phyloP scores from a whole-genome alignment of 2,797 vertebrate genomes.

The Cirrhinus molitorella region DNA sequence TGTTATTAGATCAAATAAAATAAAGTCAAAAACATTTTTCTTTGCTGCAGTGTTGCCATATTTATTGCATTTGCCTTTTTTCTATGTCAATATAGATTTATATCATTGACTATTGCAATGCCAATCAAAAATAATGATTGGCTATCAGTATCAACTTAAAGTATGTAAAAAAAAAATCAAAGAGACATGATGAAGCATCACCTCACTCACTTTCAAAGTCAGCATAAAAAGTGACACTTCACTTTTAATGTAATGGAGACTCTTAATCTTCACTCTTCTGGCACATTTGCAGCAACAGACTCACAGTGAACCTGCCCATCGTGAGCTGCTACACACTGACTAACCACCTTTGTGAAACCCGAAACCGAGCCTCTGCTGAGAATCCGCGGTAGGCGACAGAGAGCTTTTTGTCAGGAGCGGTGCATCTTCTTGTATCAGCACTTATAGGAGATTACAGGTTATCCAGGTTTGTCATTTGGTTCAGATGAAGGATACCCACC shows the following conservation, averaged over 20 bases:
- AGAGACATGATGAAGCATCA: background rate
- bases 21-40: background rate
- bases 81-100: background rate
- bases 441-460: conserved; percentile 52
- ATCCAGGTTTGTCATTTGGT: conserved; percentile 38
- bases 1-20: background rate
- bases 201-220: background rate
- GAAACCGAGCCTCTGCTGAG: conserved; percentile 7
- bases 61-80: background rate
- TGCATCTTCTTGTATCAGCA: conserved; percentile 36
- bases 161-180: background rate
- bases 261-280: conserved; percentile 28
- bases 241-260: conserved; percentile 26
- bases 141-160: background rate
- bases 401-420: conserved; percentile 26
- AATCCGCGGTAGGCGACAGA: conserved; percentile 3
- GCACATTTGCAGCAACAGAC: background rate
- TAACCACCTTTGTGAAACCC: conserved; percentile 31
- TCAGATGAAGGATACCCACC: conserved; percentile 33
- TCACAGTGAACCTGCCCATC: conserved; percentile 21
- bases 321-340: conserved; percentile 13
- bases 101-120: background rate
- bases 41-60: background rate
- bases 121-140: background rate
- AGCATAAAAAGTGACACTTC: conserved; percentile 2